Evolutionary conservation across 1,140 invertebrate species (phyloP).

Genomic region (Danaus plexippus): DNA sequence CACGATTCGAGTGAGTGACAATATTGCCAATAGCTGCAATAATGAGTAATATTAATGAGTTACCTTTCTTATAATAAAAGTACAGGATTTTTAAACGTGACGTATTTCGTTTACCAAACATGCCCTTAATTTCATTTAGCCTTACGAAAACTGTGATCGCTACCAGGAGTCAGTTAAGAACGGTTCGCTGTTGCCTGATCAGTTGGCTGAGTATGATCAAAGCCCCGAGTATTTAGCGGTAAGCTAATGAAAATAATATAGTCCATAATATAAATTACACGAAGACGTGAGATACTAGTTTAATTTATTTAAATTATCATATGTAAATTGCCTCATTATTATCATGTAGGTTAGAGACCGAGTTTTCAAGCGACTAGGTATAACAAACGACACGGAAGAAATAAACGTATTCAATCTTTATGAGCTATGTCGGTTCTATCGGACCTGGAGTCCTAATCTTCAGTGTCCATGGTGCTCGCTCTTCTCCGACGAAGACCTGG

Average conservation of each 20-base stretch:
- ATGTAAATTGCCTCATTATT: background rate
- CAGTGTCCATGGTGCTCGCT: slow-evolving; percentile 81
- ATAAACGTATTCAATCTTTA: slow-evolving; percentile 69
- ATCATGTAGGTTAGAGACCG: slow-evolving; percentile 35
- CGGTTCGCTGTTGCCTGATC: slow-evolving; percentile 25
- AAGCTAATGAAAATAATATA: slow-evolving; percentile 20
- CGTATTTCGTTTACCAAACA: slow-evolving; percentile 3
- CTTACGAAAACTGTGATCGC: slow-evolving; percentile 45
- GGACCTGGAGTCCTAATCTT: slow-evolving; percentile 76
- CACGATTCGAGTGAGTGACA: slow-evolving; percentile 40
- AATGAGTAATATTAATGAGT: no score
- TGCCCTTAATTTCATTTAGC: slow-evolving; percentile 28
- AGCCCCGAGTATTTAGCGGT: slow-evolving; percentile 38
- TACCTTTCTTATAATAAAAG: no score
- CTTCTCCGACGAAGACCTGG: slow-evolving; percentile 79
- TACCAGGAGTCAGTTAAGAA: slow-evolving; percentile 40
- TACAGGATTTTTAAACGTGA: no score
- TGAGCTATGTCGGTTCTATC: slow-evolving; percentile 84
- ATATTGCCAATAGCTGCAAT: background rate
- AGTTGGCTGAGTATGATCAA: slow-evolving; percentile 34
- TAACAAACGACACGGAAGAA: slow-evolving; percentile 27
- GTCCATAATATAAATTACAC: no score
- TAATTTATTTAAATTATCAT: slow-evolving; percentile 1
- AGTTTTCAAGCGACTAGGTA: slow-evolving; percentile 39
- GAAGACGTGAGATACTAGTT: no score